phyloP scores from a whole-genome alignment of 2,113 vertebrate genomes.

The Ammodytes marinus region DNA sequence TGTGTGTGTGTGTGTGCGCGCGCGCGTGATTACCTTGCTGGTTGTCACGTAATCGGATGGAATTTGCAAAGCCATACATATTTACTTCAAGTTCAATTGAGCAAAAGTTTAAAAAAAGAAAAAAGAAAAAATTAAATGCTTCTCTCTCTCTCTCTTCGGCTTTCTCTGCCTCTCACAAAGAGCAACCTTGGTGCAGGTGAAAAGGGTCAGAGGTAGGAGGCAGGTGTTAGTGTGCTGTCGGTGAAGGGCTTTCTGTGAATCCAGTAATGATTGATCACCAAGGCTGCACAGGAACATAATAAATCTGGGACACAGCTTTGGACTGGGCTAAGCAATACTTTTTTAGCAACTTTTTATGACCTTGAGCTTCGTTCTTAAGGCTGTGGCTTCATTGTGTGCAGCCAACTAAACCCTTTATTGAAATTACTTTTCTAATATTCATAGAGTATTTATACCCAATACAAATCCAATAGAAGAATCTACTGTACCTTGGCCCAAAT shows the following conservation, averaged over 20 bases:
- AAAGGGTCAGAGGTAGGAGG: conserved; percentile 50
- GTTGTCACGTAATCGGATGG: neutral
- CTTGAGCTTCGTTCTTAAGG: conserved; percentile 21
- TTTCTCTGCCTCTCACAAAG: conserved; percentile 32
- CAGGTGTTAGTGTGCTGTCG: conserved; percentile 51
- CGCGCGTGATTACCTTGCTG: neutral
- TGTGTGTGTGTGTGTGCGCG: neutral
- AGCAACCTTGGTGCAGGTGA: conserved; percentile 36
- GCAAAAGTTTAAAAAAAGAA: neutral
- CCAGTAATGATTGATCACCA: conserved; percentile 61
- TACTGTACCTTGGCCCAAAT: neutral
- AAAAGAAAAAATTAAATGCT: neutral
- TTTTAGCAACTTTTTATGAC: conserved; percentile 35
- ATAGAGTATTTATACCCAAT: neutral
- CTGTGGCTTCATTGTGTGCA: neutral
- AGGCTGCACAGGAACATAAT: conserved; percentile 41
- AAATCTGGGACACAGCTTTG: conserved; percentile 51
- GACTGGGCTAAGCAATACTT: conserved; percentile 13
- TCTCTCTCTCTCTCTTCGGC: neutral
- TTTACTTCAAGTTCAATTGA: neutral
- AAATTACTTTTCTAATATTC: neutral
- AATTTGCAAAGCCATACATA: neutral
- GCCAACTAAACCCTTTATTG: neutral
- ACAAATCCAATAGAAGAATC: neutral
- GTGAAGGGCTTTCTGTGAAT: conserved; percentile 48